Base-by-base conservation (phyloP, 1,140 invertebrate species). In the Lasioglossum baleicum region DNA sequence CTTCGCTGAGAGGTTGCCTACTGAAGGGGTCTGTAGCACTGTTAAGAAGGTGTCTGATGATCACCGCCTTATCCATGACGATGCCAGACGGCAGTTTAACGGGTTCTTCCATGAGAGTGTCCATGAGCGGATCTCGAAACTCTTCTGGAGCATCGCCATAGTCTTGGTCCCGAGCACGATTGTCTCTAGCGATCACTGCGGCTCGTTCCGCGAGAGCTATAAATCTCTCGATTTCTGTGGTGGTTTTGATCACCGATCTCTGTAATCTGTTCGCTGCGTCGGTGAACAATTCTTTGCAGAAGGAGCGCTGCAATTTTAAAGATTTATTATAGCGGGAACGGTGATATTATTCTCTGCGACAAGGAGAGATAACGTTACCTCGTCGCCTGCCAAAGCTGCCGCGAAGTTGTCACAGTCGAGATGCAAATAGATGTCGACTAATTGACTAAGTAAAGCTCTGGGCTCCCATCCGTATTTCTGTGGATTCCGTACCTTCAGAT, bases 381-480 rank as follows among this genome's bases (percentile, higher is more conserved):
- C 98, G 92, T 99, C 98, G 80, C 95, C 96, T 31, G 98, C 98
- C 73, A 99, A 94, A 63, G 97, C 97, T 85, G 96, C 95, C 87
- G 97, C 97, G 94, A 99, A 99, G 90, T 95, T 95, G 91, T 97
- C 96, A 93, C 97, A 97, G 94, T 99, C 97, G 82, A 99, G 95
- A 94, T 99, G 98, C 75, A 99, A 94, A 94, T 99, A 99, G 90
- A 99, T 99, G 91, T 98, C 97, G 65, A 98, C 97, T 65, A 99
- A 95, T 92, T 99, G 97, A 88, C 97, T 96, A 53, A 99, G 94
- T 65, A 99, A 93, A 77, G 96, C 95, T 83, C 97, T 95, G 8
- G 99, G 99, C 89, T 99, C 98, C 98, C 98, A 99, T 2, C 97
- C 97, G 91, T 99, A 99, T 90, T 98, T 98, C 76, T 98, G 96